Conservation (phyloP, 1,140 invertebrate species). For the Zaprionus kolodkinae region DNA sequence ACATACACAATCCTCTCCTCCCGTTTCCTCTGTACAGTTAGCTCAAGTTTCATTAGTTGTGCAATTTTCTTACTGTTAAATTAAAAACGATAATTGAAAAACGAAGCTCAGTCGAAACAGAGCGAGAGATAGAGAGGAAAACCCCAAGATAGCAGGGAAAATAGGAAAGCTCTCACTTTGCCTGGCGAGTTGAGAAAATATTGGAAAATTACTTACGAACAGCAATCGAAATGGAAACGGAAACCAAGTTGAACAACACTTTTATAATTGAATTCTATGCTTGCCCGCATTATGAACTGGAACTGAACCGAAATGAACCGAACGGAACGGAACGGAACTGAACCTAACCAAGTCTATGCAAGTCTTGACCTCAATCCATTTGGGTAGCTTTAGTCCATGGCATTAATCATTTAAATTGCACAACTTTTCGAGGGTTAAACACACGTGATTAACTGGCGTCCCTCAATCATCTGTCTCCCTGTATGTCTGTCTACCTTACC, state of each 20-base stretch:
- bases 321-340: background rate
- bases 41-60: conserved; percentile 74
- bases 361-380: conserved; percentile 18
- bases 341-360: background rate
- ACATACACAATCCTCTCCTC: too few species aligned
- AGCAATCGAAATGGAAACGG: conserved; percentile 57
- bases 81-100: conserved; percentile 84
- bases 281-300: background rate
- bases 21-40: conserved; percentile 18
- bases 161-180: conserved; percentile 14
- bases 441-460: conserved; percentile 53
- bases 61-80: conserved; percentile 77
- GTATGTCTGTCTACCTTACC: background rate
- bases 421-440: conserved; percentile 57
- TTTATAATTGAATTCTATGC: conserved; percentile 75
- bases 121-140: conserved; percentile 3
- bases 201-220: conserved; percentile 69
- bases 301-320: background rate
- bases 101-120: conserved; percentile 47
- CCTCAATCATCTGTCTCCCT: conserved; percentile 53
- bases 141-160: background rate
- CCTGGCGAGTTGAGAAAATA: conserved; percentile 56
- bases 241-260: conserved; percentile 32
- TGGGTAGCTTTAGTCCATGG: conserved; percentile 10
- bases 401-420: conserved; percentile 78